Conservation (phyloP, 2,888 invertebrate genomes). For the Euphydryas editha region DNA sequence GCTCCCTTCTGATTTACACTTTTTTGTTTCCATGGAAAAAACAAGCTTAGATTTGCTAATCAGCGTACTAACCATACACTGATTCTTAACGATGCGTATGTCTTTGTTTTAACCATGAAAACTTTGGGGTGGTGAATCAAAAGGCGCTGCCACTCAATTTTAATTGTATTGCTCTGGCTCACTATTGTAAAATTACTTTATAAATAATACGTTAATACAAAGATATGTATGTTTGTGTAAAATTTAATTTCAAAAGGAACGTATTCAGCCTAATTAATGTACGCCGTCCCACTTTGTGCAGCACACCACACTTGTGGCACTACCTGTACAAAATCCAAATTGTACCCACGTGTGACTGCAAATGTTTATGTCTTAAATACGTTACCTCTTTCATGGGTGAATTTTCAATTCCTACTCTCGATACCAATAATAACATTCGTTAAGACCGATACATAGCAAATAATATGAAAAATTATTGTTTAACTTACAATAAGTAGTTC, state of each 20-base stretch:
- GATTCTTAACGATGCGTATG: not conserved
- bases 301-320: conserved; percentile 37
- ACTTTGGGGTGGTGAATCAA: conserved; percentile 37
- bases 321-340: conserved; percentile 27
- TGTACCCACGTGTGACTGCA: conserved; percentile 27
- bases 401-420: not conserved
- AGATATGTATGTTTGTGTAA: conserved; percentile 10
- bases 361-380: not conserved
- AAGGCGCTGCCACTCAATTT: conserved; percentile 39
- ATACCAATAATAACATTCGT: not conserved
- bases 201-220: conserved; percentile 10
- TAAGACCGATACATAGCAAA: too few relatives aligned
- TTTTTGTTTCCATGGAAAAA: conserved; percentile 21
- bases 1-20: conserved; percentile 42
- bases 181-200: conserved; percentile 13
- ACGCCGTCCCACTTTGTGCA: conserved; percentile 21
- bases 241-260: conserved; percentile 16
- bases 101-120: conserved; percentile 20
- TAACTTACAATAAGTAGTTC: conserved; percentile 3
- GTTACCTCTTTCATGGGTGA: conserved; percentile 24
- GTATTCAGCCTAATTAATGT: conserved; percentile 24
- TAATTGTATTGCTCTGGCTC: conserved; percentile 37
- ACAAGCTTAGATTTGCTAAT: conserved; percentile 6
- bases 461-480: not conserved
- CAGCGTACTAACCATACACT: conserved; percentile 12